Evolutionary conservation across 1,140 invertebrate genomes (phyloP), one percentile per base, ranked within the genome.

Genomic region (Lepidurus arcticus): DNA sequence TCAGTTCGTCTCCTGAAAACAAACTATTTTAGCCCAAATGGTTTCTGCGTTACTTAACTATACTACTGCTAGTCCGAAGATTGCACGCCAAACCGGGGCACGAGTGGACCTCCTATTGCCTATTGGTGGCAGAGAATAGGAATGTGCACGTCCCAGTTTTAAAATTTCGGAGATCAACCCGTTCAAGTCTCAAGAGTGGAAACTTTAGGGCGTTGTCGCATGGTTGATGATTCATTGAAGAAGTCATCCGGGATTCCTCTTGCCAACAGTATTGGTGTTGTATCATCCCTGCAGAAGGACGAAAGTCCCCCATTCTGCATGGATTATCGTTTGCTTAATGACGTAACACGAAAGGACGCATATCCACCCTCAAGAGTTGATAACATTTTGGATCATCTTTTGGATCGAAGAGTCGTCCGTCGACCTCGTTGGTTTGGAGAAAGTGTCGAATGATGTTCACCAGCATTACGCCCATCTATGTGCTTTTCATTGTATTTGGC

Each of bases 261-360:
- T 26, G 26, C 1, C 26, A 26, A 26, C 26, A 26, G 26, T 26
- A 26, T 26, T 26, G 1, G 26, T 26, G 26, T 26, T 26, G 26
- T 26, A 26, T 26, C 26, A n/a, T 26, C 26, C 26, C 26, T 26
- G 26, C 26, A 26, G 26, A 26, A 26, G 26, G 26, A 26, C 26
- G 26, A 82, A 8, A 65, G 75, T 0, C 74, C 81, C 9, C 79
- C 26, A 26, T 26, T 26, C 26, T 26, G 26, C 26, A 26, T 26
- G 1, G 26, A 26, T 26, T 26, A 26, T 26, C 26, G 26, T 26
- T 26, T 1, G 26, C 1, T 26, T 26, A 26, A 26, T 26, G 26
- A 26, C 26, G 26, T 26, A 26, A 1, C 26, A 26, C 26, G 26
- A 26, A 26, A 26, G 26, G 26, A 26, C 26, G 26, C 26, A 26